Evolutionary conservation across 2,113 vertebrate species (phyloP).

Genomic region (Balaeniceps rex): DNA sequence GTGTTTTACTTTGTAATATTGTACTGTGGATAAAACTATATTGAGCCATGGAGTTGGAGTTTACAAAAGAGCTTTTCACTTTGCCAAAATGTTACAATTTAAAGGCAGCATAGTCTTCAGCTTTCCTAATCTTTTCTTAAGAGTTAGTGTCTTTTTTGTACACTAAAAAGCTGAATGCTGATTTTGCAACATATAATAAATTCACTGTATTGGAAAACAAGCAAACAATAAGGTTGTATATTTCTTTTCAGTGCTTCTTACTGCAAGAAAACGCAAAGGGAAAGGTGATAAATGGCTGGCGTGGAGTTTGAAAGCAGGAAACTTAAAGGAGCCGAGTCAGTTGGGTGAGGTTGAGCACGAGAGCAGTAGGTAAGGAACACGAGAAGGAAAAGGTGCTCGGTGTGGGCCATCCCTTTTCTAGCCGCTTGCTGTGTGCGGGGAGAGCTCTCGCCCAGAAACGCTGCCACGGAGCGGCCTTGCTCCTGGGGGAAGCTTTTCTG

Average conservation of each 20-base stretch:
- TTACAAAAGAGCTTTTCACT: conserved; percentile 77
- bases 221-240: neutral
- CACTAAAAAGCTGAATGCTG: conserved; percentile 72
- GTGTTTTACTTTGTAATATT: conserved; percentile 67
- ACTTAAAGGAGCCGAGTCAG: neutral
- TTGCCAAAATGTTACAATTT: conserved; percentile 77
- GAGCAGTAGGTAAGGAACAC: neutral
- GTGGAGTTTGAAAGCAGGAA: neutral
- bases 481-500: rapidly evolving
- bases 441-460: neutral
- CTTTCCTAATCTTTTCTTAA: conserved; percentile 73
- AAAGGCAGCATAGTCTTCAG: conserved; percentile 62
- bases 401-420: rapidly evolving
- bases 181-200: conserved; percentile 78
- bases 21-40: conserved; percentile 70
- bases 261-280: neutral
- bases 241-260: conserved; percentile 8
- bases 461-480: rapidly evolving
- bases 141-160: conserved; percentile 72
- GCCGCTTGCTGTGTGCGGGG: rapidly evolving
- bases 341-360: neutral
- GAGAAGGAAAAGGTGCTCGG: neutral
- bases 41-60: conserved; percentile 79
- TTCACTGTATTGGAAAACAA: conserved; percentile 69
- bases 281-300: neutral